Conservation (phyloP, 2,888 invertebrate species). For the Molorchus minor region DNA sequence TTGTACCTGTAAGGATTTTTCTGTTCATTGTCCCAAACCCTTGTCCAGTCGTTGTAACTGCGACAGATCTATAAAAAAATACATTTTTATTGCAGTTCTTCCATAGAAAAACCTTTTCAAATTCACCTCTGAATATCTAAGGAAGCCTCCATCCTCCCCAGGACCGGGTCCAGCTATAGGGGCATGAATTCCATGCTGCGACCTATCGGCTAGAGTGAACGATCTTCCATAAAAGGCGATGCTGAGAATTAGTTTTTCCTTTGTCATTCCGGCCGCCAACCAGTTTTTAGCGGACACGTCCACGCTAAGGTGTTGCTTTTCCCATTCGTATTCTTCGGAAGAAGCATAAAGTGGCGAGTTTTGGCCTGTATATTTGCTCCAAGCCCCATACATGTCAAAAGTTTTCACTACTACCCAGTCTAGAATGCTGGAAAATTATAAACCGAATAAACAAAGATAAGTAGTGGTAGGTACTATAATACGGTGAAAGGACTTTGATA, state of each 20-base stretch:
- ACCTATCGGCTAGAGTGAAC: conserved; percentile 66
- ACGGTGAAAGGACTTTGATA: too few relatives aligned
- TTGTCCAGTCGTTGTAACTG: conserved; percentile 32
- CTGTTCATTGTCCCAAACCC: conserved; percentile 44
- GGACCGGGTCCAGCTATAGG: conserved; percentile 63
- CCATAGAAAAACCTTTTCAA: neutral
- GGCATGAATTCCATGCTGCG: conserved; percentile 36
- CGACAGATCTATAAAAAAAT: conserved; percentile 38
- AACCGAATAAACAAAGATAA: conserved; percentile 1
- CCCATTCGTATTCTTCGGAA: conserved; percentile 50
- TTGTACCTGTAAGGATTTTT: conserved; percentile 40
- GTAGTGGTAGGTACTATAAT: neutral
- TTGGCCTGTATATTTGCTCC: conserved; percentile 71
- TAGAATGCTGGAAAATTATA: conserved; percentile 63
- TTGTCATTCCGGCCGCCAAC: conserved; percentile 66
- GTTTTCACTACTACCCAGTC: conserved; percentile 77
- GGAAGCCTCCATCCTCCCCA: conserved; percentile 26
- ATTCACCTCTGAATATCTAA: conserved; percentile 35
- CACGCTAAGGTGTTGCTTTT: conserved; percentile 38
- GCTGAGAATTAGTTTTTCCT: conserved; percentile 73
- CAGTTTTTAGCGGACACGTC: conserved; percentile 53
- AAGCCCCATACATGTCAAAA: conserved; percentile 76
- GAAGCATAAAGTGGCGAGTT: conserved; percentile 71
- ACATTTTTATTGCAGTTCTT: neutral
- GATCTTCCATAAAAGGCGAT: conserved; percentile 75